Percentiles rank a stretch among this genome's conserved stretches.
These are phyloP conservation scores for Cotesia congregata DNA, from an alignment of 2,888 invertebrate genomes.

Conservation along the genomic window DNA sequence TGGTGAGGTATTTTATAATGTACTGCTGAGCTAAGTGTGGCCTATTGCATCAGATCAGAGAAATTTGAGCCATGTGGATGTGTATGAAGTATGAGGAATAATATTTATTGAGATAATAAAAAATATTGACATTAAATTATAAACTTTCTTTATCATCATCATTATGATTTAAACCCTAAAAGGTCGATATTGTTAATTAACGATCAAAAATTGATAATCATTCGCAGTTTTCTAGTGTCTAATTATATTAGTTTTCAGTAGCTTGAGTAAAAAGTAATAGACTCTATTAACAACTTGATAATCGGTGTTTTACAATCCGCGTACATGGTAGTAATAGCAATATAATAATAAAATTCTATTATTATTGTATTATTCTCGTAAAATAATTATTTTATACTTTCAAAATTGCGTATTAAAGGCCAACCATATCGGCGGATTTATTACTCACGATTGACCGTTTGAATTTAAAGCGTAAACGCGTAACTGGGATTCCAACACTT, in stretches of 20 bases:
- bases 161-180: background rate
- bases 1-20: background rate
- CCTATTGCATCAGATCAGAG: constrained; percentile 32
- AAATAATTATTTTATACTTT: too few species aligned
- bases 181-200: background rate
- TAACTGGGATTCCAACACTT: background rate
- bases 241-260: background rate
- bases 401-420: background rate
- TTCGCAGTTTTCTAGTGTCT: too few species aligned
- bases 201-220: background rate
- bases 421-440: background rate
- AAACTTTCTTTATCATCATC: background rate
- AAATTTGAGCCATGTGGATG: constrained; percentile 15
- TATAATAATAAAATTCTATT: background rate
- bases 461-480: background rate
- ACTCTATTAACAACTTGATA: background rate
- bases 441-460: background rate
- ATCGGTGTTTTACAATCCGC: background rate
- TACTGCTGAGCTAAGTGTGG: background rate
- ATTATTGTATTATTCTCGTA: background rate
- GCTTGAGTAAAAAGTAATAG: background rate
- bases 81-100: background rate
- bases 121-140: background rate
- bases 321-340: background rate
- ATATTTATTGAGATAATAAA: constrained; percentile 2